A percentile compares a stretch with the other conserved stretches of the same genome.
These are phyloP conservation scores for Isurus oxyrinchus DNA, from an alignment of 2,113 vertebrate species.

Conservation along the genomic window DNA sequence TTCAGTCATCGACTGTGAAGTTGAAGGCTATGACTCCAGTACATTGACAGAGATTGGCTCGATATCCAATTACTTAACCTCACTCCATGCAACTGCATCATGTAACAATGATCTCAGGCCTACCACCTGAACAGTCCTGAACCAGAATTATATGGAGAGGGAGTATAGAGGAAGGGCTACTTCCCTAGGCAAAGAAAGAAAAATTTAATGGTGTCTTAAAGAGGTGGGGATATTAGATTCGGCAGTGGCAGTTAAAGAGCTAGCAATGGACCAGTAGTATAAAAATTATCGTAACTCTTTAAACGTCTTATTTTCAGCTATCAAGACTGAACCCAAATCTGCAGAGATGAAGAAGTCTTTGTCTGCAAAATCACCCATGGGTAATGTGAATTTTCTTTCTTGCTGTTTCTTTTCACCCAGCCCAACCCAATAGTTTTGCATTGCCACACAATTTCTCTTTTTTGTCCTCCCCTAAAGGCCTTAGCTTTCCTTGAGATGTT, in stretches of 20 bases:
- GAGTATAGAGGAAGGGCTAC: background rate
- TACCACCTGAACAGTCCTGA: background rate
- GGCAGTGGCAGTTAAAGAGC: background rate
- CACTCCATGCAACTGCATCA: background rate
- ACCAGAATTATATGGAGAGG: background rate
- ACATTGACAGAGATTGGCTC: background rate
- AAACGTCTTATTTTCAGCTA: constrained; percentile 51
- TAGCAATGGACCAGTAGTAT: background rate
- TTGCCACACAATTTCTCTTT: background rate
- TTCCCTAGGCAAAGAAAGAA: background rate
- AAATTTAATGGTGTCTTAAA: background rate
- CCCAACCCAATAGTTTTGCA: background rate
- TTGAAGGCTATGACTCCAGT: background rate
- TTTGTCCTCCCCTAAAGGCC: background rate
- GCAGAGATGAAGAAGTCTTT: constrained; percentile 68
- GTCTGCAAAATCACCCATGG: constrained; percentile 65
- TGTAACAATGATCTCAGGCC: background rate
- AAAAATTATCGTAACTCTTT: background rate
- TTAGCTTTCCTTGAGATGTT: background rate
- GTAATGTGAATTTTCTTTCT: constrained; percentile 50
- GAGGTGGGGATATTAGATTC: background rate
- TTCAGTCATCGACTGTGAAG: background rate
- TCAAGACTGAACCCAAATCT: constrained; percentile 74
- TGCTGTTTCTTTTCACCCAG: background rate
- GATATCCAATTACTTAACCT: background rate